Evolutionary conservation across 2,113 vertebrate genomes (phyloP), one percentile per base, ranked within the genome.

Genomic region (Aegypius monachus): DNA sequence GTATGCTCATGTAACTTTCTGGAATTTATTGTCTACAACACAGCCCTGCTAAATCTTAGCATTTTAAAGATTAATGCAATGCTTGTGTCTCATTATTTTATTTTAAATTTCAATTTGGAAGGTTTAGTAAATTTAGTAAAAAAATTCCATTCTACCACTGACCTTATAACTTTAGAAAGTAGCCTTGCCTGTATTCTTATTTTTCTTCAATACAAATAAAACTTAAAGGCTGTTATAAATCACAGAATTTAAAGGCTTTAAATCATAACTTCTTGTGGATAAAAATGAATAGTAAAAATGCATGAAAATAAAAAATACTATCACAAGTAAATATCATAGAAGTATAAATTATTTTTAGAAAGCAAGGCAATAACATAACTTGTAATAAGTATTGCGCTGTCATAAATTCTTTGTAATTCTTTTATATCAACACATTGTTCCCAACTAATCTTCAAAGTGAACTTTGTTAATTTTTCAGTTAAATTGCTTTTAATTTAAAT

Each of bases 221-320:
- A 91, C 61, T 70, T 52, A 47, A 86, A 88, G 67, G 26, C 66
- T 92, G 20, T 73, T 82, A 63, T 86, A 96, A 95, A 95, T 81
- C 43, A 32, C 36, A 40, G 40, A 55, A 42, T 13, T 65, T 45
- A 32, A 45, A 75, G 38, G 90, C 81, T 91, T 95, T 97, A 95
- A 95, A 95, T 95, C 52, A 67, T 48, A 92, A 52, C 61, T 81
- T 68, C 55, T 96, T 53, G 31, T 81, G 70, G 42, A 62, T 77
- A 97, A 95, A 94, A 95, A 90, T 82, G 16, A 97, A 92, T 53
- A 90, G 47, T 68, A 29, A 90, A 95, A 98, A 91, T 74, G 7
- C n/a, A 90, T 87, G 61, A 68, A 94, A 91, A 94, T 86, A 92
- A 96, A 97, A 89, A 87, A 95, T 83, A 65, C 34, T 88, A 80